Evolutionary conservation across 1,140 invertebrate species (phyloP), one percentile per base, ranked within the genome.

Genomic region (Cotesia typhae): DNA sequence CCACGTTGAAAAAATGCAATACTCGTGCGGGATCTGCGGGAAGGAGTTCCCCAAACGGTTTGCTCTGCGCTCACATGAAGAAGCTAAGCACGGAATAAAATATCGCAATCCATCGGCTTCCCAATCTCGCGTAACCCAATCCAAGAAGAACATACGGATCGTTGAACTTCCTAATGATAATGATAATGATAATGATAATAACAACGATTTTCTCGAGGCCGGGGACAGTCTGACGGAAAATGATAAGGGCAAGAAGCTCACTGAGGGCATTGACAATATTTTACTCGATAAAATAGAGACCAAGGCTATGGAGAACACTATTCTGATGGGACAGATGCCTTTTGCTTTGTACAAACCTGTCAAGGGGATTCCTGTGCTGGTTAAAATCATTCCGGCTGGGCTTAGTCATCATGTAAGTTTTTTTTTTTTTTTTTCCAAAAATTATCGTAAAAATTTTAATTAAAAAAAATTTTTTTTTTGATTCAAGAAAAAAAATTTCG

Each of bases 221-320:
- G 53, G n/a, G 10, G 53, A 55, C 12, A 14, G 53, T 75, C 77
- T 76, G 17, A 75, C 60, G 53, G 79, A 73, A 9, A 73, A 76
- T 53, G 75, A 82, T 37, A 79, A 80, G 57, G 76, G 80, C 67
- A 64, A 51, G 14, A 75, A 76, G 47, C 60, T 70, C 67, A 76
- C 78, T 37, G n/a, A 81, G 36, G 72, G 79, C 41, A 78, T 82
- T 75, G 82, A 84, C 67, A 84, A 79, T 67, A 82, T 88, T 57
- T 75, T 90, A 1, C 87, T 91, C 52, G 87, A 90, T 71, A 88
- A 88, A 72, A 91, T 91, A 60, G 85, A 88, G 63, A 90, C 89
- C 1, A 88, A 88, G 73, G 89, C 89, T 0, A 90, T 91, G 89
- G 83, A 88, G 72, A 82, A 83, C 55, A 89, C 89, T 1, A 74